Conservation (phyloP, 2,888 invertebrate genomes). For the Luperina nickerlii region DNA sequence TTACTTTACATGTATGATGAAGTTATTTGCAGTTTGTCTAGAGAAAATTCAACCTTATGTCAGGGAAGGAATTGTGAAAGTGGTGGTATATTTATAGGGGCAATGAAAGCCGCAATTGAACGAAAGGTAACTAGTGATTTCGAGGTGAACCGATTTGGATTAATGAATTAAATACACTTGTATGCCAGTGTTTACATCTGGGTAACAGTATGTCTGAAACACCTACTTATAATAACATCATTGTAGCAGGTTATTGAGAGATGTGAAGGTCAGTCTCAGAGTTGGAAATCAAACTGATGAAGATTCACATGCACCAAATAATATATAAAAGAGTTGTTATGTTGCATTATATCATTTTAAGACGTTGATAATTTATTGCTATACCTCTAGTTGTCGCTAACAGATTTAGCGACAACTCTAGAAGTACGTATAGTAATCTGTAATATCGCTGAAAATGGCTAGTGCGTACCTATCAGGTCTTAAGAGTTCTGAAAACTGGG, state of each 20-base stretch:
- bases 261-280: not conserved
- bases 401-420: not conserved
- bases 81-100: constrained; percentile 9
- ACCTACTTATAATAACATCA: not conserved
- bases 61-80: not conserved
- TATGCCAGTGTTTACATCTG: constrained; percentile 28
- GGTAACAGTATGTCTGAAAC: constrained; percentile 21
- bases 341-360: not conserved
- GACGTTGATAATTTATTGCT: not conserved
- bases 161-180: constrained; percentile 69
- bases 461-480: not conserved
- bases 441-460: not conserved
- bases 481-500: not conserved
- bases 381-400: not conserved
- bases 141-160: constrained; percentile 66
- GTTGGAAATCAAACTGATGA: not conserved
- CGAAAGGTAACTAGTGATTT: constrained; percentile 68
- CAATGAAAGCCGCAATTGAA: constrained; percentile 51
- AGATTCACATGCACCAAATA: not conserved
- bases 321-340: not conserved
- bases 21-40: constrained; percentile 33
- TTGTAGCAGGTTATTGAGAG: not conserved
- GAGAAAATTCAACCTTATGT: constrained; percentile 36
- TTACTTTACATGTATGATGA: constrained; percentile 45
- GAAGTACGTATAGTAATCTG: not conserved